Conservation (phyloP, 2,888 invertebrate genomes). For the Hipparchia semele region DNA sequence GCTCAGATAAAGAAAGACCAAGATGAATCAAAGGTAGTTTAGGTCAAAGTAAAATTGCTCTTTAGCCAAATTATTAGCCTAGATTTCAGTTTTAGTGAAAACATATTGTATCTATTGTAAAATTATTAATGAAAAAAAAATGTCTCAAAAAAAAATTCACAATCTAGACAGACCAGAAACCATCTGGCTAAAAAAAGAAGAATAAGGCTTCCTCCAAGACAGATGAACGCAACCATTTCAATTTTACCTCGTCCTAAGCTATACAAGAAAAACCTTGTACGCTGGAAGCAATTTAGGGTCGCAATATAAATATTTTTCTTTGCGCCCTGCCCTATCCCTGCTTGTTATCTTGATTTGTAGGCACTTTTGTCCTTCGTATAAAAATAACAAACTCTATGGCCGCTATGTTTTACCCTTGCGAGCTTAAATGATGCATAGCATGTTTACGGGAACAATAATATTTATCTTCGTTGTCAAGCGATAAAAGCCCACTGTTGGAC, state of each 20-base stretch:
- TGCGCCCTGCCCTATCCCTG: constrained; percentile 22
- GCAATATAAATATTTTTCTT: constrained; percentile 31
- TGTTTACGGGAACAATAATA: not conserved
- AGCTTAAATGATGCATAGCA: constrained; percentile 7
- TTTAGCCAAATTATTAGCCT: too few species aligned
- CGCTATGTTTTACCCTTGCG: not conserved
- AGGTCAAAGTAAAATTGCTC: too few species aligned
- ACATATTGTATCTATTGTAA: too few species aligned
- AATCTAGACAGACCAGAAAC: too few species aligned
- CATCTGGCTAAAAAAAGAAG: not conserved
- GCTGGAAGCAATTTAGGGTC: constrained; percentile 9
- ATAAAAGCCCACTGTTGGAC: not conserved
- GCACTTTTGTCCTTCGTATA: constrained; percentile 36
- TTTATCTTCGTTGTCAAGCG: not conserved
- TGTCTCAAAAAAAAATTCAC: too few species aligned
- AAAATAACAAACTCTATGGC: constrained; percentile 30
- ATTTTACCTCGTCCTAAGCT: not conserved
- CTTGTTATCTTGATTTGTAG: constrained; percentile 41
- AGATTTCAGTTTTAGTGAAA: too few species aligned
- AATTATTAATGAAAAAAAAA: too few species aligned
- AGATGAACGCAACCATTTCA: not conserved
- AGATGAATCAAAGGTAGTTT: too few species aligned
- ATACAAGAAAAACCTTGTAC: not conserved
- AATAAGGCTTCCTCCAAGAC: not conserved
- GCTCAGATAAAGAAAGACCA: too few species aligned